Conservation (phyloP, 2,113 vertebrate species). For the Archilochus colubris region DNA sequence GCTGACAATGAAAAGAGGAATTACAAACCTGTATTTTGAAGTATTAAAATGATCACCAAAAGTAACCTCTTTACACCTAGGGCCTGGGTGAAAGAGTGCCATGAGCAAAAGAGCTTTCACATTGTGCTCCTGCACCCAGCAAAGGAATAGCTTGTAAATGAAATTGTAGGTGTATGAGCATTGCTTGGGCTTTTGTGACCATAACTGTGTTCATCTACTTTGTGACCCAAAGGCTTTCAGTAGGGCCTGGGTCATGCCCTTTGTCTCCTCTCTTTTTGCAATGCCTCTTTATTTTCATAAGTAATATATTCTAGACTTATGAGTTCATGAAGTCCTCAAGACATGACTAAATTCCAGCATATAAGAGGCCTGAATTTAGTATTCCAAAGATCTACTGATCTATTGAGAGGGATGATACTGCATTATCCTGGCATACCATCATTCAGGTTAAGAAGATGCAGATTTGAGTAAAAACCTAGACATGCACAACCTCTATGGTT, state of each 20-base stretch:
- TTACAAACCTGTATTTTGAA: neutral
- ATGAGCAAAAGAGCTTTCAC: neutral
- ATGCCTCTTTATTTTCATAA: fast-evolving
- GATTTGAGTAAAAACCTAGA: neutral
- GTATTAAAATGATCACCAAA: neutral
- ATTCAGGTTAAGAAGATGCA: neutral
- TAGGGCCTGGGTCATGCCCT: neutral
- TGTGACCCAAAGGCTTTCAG: neutral
- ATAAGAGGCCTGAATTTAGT: neutral
- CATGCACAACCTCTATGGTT: neutral
- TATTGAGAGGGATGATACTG: neutral
- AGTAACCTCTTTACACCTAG: neutral
- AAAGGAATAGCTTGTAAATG: fast-evolving
- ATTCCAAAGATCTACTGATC: neutral
- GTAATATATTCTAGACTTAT: neutral
- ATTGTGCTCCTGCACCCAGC: neutral
- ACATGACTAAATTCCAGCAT: neutral
- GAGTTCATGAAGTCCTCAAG: neutral
- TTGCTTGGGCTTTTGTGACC: neutral
- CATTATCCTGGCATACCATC: neutral
- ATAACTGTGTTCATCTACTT: neutral
- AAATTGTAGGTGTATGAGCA: neutral
- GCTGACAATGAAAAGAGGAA: neutral
- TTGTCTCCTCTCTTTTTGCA: neutral
- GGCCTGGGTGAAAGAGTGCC: neutral